Percentiles rank a stretch among this genome's conserved stretches.
Conservation (phyloP, 2,113 vertebrate species). For the Labrus mixtus region DNA sequence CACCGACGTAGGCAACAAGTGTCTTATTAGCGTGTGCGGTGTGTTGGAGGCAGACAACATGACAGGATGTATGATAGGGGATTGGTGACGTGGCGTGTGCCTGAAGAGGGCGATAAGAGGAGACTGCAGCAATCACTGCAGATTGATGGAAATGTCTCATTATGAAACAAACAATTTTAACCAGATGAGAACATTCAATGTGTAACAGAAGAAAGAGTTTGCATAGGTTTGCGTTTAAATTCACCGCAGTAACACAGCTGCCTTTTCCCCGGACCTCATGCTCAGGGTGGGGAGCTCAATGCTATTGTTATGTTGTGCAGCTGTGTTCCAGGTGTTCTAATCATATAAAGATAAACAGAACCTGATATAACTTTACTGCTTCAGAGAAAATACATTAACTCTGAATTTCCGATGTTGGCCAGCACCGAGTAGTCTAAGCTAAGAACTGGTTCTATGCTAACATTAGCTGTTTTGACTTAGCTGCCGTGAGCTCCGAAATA, state of each 20-base stretch:
- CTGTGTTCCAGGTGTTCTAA: background rate
- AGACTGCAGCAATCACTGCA: conserved; percentile 25
- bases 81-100: conserved; percentile 27
- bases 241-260: background rate
- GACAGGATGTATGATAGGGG: conserved; percentile 47
- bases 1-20: conserved; percentile 10
- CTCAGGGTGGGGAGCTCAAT: background rate
- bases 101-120: conserved; percentile 43
- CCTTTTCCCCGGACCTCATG: background rate
- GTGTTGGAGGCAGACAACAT: conserved; percentile 23
- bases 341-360: background rate
- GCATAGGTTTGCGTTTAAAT: conserved; percentile 30
- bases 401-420: too few relatives aligned
- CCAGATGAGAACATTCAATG: conserved; percentile 38
- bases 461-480: background rate
- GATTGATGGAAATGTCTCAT: conserved; percentile 53
- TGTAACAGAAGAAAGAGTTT: conserved; percentile 27
- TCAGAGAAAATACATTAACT: background rate
- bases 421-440: too few relatives aligned
- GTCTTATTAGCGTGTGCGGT: conserved; percentile 38
- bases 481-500: too few relatives aligned
- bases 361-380: too few relatives aligned
- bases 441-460: background rate
- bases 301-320: background rate
- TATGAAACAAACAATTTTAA: conserved; percentile 56